Evolutionary conservation across 2,888 invertebrate genomes (phyloP), one percentile per base, ranked within the genome.

Genomic region (Linnaemya vulpina): DNA sequence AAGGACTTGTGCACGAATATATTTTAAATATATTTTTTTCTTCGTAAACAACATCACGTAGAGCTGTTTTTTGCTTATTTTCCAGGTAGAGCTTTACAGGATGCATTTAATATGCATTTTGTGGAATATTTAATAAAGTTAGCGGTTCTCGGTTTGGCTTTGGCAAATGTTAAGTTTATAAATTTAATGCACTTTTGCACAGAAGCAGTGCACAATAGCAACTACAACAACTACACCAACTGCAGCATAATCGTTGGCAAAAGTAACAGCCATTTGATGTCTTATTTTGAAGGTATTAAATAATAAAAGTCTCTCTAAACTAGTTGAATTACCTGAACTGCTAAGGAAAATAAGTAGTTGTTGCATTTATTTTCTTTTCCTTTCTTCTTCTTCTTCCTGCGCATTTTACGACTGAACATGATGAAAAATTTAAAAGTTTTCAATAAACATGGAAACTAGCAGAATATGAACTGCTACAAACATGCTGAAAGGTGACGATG

Each of bases 91-190:
- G 73, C 60, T 74, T 86, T 80, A 82, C 88, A 88, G 89, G 89
- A 89, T 89, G 90, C 90, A 90, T 90, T 90, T 90, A 90, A 90
- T 90, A 90, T 90, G 90, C 90, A 90, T 90, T 90, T 90, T 90
- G 89, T 89, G 89, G 90, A 89, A 89, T 90, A 90, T 90, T 90
- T 90, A 89, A 90, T 90, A 90, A 89, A 89, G 73, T 86, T 86
- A 84, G 83, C 81, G 84, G 88, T 87, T 86, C 65, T 25, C 60
- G 40, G 70, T 53, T 46, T 71, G 58, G 58, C 58, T 71, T 70
- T 70, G 46, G 40, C 60, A 77, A 40, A 73, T 49, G 49, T 63
- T 65, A 30, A 71, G 85, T 79, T 85, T 82, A 82, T 82, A 82
- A 85, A 85, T 73, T 82, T 85, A 85, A 82, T 85, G 82, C 85